These are phyloP conservation scores for Holotrichia oblita DNA, from an alignment of 1,140 invertebrate species.

Conservation along the genomic window DNA sequence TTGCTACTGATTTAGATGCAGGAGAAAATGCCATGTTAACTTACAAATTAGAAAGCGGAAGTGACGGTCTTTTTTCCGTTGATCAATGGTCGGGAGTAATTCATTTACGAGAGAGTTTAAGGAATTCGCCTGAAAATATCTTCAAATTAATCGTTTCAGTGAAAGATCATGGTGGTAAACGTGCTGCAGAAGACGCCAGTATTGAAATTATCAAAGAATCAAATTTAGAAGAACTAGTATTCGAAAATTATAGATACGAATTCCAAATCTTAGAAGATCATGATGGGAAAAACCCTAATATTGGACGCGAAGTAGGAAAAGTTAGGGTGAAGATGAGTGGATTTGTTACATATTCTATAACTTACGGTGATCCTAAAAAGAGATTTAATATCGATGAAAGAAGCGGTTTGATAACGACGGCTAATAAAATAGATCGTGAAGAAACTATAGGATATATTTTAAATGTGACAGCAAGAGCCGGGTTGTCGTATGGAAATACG, in stretches of 20 bases:
- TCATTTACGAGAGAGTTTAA: conserved; percentile 71
- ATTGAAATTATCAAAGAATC: conserved; percentile 82
- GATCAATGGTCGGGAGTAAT: conserved; percentile 81
- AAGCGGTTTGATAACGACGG: conserved; percentile 82
- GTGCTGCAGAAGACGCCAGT: conserved; percentile 76
- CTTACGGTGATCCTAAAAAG: conserved; percentile 81
- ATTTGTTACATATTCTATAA: conserved; percentile 79
- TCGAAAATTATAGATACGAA: conserved; percentile 78
- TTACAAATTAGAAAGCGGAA: conserved; percentile 80
- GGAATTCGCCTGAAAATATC: conserved; percentile 70
- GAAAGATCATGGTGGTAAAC: conserved; percentile 78
- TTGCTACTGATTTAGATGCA: conserved; percentile 82
- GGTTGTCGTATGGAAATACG: conserved; percentile 75
- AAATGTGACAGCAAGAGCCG: conserved; percentile 75
- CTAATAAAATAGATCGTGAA: conserved; percentile 86
- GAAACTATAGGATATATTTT: conserved; percentile 78
- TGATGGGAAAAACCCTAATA: conserved; percentile 67
- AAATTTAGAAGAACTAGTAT: conserved; percentile 75
- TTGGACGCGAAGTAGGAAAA: conserved; percentile 77
- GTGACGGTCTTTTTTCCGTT: conserved; percentile 79
- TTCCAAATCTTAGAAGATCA: conserved; percentile 84
- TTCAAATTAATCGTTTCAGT: conserved; percentile 81
- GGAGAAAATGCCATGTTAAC: conserved; percentile 83
- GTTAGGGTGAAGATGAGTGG: conserved; percentile 70
- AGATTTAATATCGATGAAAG: conserved; percentile 84